Conservation (phyloP, 2,888 invertebrate genomes). For the Xestoiulus laeticollis region DNA sequence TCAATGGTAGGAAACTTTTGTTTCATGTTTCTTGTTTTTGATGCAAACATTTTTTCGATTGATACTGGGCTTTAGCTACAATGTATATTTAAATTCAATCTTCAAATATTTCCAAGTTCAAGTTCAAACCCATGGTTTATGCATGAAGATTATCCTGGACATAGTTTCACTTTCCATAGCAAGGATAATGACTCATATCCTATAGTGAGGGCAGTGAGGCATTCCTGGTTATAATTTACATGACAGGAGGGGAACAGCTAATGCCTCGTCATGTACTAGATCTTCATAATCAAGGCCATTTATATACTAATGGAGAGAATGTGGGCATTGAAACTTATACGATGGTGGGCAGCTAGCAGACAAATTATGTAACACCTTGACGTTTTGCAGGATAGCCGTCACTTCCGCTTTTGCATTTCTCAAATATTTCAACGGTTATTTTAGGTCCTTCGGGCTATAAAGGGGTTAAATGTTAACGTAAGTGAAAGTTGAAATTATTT, state of each 20-base stretch:
- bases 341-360: not conserved
- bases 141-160: too few species aligned
- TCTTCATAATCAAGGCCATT: not conserved
- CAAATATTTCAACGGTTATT: not conserved
- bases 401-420: slow-evolving; percentile 1
- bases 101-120: too few species aligned
- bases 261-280: not conserved
- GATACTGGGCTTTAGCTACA: too few species aligned
- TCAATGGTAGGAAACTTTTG: too few species aligned
- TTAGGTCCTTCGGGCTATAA: not conserved
- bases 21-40: too few species aligned
- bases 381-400: not conserved
- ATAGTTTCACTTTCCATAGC: not conserved
- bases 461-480: not conserved
- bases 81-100: too few species aligned
- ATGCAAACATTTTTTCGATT: too few species aligned
- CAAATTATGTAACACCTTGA: not conserved
- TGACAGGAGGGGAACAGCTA: slow-evolving; percentile 2
- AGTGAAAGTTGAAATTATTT: not conserved
- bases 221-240: not conserved
- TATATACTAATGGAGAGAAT: not conserved
- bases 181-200: slow-evolving; percentile 12
- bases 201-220: not conserved
- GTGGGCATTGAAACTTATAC: not conserved
- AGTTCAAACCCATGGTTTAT: too few species aligned